Evolutionary conservation across 1,140 invertebrate species (phyloP), one percentile per base, ranked within the genome.

Genomic region (Zaprionus gabonicus): DNA sequence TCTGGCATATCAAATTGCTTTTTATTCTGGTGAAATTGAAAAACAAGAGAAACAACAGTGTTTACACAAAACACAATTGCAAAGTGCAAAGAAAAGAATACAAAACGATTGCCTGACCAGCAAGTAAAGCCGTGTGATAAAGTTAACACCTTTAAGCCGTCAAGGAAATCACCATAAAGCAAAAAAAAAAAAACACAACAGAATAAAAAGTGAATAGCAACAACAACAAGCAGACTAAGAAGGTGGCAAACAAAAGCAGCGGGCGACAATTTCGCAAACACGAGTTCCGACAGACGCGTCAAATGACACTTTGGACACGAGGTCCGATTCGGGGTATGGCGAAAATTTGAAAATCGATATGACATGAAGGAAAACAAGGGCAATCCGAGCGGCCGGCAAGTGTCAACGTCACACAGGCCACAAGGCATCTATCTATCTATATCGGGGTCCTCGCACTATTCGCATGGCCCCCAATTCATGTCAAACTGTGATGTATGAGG

Each of bases 121-220:
- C 10, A 38, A 20, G 51, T 23, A 53, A 38, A 31, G 71, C 57
- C 55, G 20, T 67, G 55, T 68, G 84, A 90, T 87, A 88, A 87
- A 87, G 84, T 84, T 87, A 87, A 87, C 78, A 87, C 84, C 84
- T 90, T 87, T 79, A 81, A 87, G 84, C 85, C 81, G 49, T 25
- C 77, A 64, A 75, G 58, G 76, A 78, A 72, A 78, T 73, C 64
- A 57, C 59, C 53, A 78, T 78, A 76, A 76, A 13, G 51, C 56
- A 64, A n/a, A 53, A 71, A 31, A 6, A 31, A 6, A 31, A 31
- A 7, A 6, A 66, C 38, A n/a, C 20, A 75, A 70, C 15, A 57
- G 28, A 38, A 70, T 31, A 46, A 70, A 58, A 60, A 76, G 23
- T 25, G 23, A 55, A 46, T 20, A 31, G 4, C 17, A 59, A 41